Evolutionary conservation across 2,113 vertebrate genomes (phyloP), one percentile per base, ranked within the genome.

Genomic region (Nipponia nippon): DNA sequence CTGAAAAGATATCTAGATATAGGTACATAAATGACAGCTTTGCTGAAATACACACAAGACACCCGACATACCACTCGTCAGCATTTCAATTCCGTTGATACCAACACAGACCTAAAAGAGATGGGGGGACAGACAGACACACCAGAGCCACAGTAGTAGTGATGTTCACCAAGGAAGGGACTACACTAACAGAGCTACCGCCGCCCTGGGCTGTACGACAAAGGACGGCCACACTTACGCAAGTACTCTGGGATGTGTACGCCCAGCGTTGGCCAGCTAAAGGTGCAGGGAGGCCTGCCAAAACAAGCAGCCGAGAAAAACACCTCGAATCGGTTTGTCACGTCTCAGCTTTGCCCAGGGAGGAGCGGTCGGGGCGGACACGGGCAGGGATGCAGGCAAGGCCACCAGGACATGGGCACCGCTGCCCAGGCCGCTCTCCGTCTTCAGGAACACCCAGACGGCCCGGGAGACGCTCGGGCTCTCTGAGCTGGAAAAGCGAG

Each of bases 221-320:
- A 3, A 3, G 3, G 15, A 8, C 27, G 30, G 1, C 23, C 55
- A 19, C 9, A 0, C 47, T 16, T 11, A 1, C 3, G 22, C 0
- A 11, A 6, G 13, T 4, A 1, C 36, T 18, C 6, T 3, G 7
- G 42, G 53, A 29, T 16, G 1, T 0, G 0, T 5, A 17, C 3
- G 1, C 10, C 23, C 5, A 0, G 23, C 1, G 53, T 6, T 3
- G 1, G 18, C 21, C 32, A 1, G 12, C 0, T 6, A 1, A 13
- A 13, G 63, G 25, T 6, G 6, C 0, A 10, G 14, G 29, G 9
- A n/a, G 13, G 4, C 15, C 25, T 17, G 27, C 19, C 38, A 3
- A 21, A 38, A 21, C 16, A 21, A 23, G 1, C 13, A 8, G 5
- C 8, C 20, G 0, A 18, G 10, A 26, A 11, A 11, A 52, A 20